Conservation (phyloP, 2,888 invertebrate genomes). For the Cylloceria caligata region DNA sequence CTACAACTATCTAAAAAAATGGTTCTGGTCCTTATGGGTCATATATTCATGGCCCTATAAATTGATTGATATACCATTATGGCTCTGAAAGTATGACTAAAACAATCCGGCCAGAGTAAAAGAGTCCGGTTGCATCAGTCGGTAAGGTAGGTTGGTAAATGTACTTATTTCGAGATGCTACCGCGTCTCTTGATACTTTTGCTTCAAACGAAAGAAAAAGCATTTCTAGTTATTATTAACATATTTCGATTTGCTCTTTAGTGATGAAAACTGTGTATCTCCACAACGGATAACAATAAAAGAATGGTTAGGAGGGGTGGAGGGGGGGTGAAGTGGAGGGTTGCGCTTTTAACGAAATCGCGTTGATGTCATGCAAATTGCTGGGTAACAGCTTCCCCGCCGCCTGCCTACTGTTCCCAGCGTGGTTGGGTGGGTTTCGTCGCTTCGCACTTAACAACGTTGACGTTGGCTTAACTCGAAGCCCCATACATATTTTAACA, state of each 20-base stretch:
- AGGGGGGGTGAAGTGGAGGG: slow-evolving; percentile 69
- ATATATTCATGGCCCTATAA: too few relatives aligned
- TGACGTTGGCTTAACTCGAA: slow-evolving; percentile 81
- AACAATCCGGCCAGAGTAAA: too few relatives aligned
- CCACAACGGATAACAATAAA: slow-evolving; percentile 59
- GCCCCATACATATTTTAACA: slow-evolving; percentile 84
- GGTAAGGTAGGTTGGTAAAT: too few relatives aligned
- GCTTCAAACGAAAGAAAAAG: background rate
- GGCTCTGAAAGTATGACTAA: too few relatives aligned
- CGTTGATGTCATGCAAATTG: slow-evolving; percentile 83
- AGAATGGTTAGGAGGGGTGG: too few relatives aligned
- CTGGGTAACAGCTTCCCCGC: slow-evolving; percentile 84
- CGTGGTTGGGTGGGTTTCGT: slow-evolving; percentile 50
- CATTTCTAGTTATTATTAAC: slow-evolving; percentile 10
- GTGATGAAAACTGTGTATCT: slow-evolving; percentile 34
- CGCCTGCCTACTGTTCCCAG: slow-evolving; percentile 67
- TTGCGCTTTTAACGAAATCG: slow-evolving; percentile 81
- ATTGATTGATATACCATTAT: too few relatives aligned
- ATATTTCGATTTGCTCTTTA: slow-evolving; percentile 23
- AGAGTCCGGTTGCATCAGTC: too few relatives aligned
- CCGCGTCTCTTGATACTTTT: background rate
- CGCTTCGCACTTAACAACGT: slow-evolving; percentile 68
- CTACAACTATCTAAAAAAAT: too few relatives aligned
- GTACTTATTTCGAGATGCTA: background rate
- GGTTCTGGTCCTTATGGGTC: too few relatives aligned